Evolutionary conservation across 2,888 invertebrate genomes (phyloP).

Genomic region (Pandemis corylana): DNA sequence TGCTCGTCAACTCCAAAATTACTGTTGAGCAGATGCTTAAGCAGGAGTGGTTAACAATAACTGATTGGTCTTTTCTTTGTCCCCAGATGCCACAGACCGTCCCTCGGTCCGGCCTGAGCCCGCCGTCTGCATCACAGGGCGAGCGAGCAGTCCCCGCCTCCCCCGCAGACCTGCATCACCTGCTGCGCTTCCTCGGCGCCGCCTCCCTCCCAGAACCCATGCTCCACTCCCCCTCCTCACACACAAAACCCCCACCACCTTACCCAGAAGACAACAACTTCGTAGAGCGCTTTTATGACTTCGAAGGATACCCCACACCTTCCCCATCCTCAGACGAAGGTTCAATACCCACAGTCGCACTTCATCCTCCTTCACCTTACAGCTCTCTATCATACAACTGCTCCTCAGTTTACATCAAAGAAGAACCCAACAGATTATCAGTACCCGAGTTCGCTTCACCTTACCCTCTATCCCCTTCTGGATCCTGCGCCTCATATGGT

Average conservation of each 20-base stretch:
- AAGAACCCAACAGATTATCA: constrained; percentile 81
- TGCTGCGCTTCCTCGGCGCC: constrained; percentile 78
- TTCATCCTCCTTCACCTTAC: constrained; percentile 85
- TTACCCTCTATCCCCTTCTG: constrained; percentile 85
- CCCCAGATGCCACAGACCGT: constrained; percentile 93
- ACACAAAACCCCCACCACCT: constrained; percentile 77
- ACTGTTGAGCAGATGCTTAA: background rate
- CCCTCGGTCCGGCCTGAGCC: constrained; percentile 90
- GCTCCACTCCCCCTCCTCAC: constrained; percentile 77
- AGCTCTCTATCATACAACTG: constrained; percentile 72
- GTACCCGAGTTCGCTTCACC: constrained; percentile 82
- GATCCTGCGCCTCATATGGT: constrained; percentile 82
- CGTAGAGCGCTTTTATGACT: constrained; percentile 80
- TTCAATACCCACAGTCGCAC: constrained; percentile 82
- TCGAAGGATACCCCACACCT: constrained; percentile 78
- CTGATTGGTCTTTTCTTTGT: constrained; percentile 56
- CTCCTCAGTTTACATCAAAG: constrained; percentile 77
- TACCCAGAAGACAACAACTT: constrained; percentile 72
- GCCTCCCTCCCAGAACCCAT: constrained; percentile 80
- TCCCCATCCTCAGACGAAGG: constrained; percentile 84
- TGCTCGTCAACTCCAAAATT: background rate
- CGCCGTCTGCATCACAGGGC: constrained; percentile 90
- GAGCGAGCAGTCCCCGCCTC: constrained; percentile 85
- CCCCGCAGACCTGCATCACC: constrained; percentile 79
- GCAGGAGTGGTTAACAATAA: background rate